Percentiles rank a stretch among this genome's conserved stretches.
Evolutionary conservation across 2,113 vertebrate genomes (phyloP).

Genomic region (Calonectris borealis): DNA sequence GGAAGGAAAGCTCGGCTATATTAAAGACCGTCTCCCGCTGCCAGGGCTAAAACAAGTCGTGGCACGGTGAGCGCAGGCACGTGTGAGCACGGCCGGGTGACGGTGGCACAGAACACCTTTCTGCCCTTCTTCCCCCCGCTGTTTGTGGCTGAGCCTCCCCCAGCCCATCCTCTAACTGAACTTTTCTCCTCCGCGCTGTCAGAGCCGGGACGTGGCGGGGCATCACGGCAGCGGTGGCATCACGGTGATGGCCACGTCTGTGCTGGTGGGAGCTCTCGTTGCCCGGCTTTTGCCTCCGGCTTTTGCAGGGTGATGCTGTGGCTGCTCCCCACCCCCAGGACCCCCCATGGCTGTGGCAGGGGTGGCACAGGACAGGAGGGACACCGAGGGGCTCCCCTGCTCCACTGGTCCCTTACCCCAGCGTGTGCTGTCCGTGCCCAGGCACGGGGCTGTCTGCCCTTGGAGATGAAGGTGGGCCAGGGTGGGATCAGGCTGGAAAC

Average conservation of each 20-base stretch:
- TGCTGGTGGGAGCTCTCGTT: background rate
- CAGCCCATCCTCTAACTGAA: background rate
- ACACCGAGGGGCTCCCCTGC: accelerated
- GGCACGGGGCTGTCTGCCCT: background rate
- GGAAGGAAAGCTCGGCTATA: background rate
- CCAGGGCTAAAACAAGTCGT: background rate
- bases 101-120: background rate
- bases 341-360: accelerated
- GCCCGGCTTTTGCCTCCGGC: no score
- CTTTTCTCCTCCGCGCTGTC: accelerated
- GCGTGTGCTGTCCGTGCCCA: accelerated
- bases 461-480: background rate
- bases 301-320: background rate
- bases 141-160: accelerated
- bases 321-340: background rate
- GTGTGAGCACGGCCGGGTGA: background rate
- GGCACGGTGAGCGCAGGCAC: accelerated
- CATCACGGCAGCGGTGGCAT: background rate
- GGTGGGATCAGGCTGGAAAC: background rate
- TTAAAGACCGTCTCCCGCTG: background rate
- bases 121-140: background rate
- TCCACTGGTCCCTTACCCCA: accelerated
- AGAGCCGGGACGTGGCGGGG: accelerated
- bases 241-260: accelerated
- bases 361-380: background rate